Conservation (phyloP, 2,888 invertebrate species). For the Nowickia ferox region DNA sequence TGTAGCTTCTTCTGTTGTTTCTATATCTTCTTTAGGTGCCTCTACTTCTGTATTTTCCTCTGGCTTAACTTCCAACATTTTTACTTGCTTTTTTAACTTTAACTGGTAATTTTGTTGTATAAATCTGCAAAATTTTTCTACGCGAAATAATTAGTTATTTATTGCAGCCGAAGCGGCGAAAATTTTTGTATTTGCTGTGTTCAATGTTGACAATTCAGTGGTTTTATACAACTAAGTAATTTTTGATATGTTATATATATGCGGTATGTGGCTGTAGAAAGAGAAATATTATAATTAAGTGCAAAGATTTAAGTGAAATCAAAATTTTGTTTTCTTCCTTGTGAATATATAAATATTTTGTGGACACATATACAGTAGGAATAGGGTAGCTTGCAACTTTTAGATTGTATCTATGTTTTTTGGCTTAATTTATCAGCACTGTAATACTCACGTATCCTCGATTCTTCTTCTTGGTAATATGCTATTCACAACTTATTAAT, state of each 20-base stretch:
- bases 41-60: conserved; percentile 42
- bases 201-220: not conserved
- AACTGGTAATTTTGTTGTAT: conserved; percentile 26
- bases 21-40: not conserved
- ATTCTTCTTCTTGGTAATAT: conserved; percentile 45
- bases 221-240: not conserved
- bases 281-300: too few species aligned
- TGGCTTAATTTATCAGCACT: conserved; percentile 8
- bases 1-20: conserved; percentile 26
- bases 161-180: conserved; percentile 68
- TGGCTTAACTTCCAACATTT: conserved; percentile 57
- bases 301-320: too few species aligned
- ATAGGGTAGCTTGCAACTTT: too few species aligned
- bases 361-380: too few species aligned
- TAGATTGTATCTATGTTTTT: not conserved
- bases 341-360: too few species aligned
- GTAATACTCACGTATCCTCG: conserved; percentile 51
- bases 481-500: conserved; percentile 5
- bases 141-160: conserved; percentile 50
- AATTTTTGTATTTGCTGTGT: conserved; percentile 66
- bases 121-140: conserved; percentile 43
- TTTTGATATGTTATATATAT: too few species aligned
- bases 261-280: too few species aligned
- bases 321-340: too few species aligned
- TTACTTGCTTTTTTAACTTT: conserved; percentile 6